These are phyloP conservation scores for Knipowitschia caucasica DNA, from an alignment of 2,797 vertebrate genomes.

Conservation along the genomic window DNA sequence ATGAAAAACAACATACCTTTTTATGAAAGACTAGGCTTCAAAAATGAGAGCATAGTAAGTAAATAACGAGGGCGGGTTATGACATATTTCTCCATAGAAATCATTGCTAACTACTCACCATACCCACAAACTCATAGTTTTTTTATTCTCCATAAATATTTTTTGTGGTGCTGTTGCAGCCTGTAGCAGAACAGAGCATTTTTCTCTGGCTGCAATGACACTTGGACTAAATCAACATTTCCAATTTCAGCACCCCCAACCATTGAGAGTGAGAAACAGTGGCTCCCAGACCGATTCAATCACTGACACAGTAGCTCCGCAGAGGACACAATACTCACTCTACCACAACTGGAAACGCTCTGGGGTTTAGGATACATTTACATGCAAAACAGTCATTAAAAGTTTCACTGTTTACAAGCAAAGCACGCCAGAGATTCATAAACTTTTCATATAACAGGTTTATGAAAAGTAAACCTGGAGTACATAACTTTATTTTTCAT, in stretches of 20 bases:
- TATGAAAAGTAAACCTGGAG: too few species aligned
- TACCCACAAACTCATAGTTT: too few species aligned
- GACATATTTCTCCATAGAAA: too few species aligned
- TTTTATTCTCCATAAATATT: too few species aligned
- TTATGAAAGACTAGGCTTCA: too few species aligned
- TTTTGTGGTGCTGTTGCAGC: neutral
- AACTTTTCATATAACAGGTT: neutral
- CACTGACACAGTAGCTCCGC: constrained; percentile 7
- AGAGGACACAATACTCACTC: constrained; percentile 5
- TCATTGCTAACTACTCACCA: too few species aligned
- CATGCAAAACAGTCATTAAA: neutral
- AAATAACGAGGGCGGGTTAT: too few species aligned
- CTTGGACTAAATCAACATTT: constrained; percentile 41
- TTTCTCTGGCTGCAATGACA: constrained; percentile 17
- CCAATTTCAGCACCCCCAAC: constrained; percentile 28
- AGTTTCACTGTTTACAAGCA: neutral
- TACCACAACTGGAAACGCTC: neutral
- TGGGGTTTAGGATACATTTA: neutral
- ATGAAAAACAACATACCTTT: too few species aligned
- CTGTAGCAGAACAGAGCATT: constrained; percentile 27
- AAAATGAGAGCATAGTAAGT: too few species aligned
- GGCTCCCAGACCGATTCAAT: constrained; percentile 11
- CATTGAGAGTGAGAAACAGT: constrained; percentile 18
- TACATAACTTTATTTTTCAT: too few species aligned
- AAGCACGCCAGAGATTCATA: neutral